These are phyloP conservation scores for Perca schrenkii DNA, from an alignment of 2,113 vertebrate species.

Conservation along the genomic window DNA sequence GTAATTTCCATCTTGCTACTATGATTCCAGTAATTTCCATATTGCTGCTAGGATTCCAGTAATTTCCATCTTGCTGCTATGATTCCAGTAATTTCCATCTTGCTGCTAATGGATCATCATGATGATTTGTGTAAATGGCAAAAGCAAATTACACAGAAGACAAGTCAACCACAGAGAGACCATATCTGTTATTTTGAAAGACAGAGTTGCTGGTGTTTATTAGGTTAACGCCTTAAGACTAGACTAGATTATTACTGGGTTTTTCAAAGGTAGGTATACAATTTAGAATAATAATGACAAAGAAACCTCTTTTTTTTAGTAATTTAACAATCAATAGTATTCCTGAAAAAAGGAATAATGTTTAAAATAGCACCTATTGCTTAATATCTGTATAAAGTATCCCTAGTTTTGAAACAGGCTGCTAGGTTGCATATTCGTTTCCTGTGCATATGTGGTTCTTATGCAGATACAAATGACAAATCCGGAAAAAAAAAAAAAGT, in stretches of 20 bases:
- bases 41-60: conserved; percentile 9
- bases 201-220: conserved; percentile 70
- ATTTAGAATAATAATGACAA: background rate
- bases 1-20: conserved; percentile 11
- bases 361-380: conserved; percentile 15
- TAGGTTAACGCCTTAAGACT: conserved; percentile 39
- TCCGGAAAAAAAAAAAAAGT: background rate
- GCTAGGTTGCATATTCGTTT: conserved; percentile 5
- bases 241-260: background rate
- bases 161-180: conserved; percentile 36
- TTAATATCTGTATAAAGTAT: conserved; percentile 9
- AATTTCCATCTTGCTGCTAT: background rate
- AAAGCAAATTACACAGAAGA: conserved; percentile 51
- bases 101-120: conserved; percentile 53
- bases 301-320: background rate
- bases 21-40: background rate
- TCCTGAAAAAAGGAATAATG: conserved; percentile 19
- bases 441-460: background rate
- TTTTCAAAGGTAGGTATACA: conserved; percentile 32
- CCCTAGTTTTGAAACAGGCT: conserved; percentile 33
- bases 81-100: background rate
- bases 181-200: conserved; percentile 28
- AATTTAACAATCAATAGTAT: conserved; percentile 19
- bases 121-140: conserved; percentile 50
- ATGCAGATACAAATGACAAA: background rate